Percentiles rank a stretch among this genome's conserved stretches.
Evolutionary conservation across 2,797 vertebrate genomes (phyloP).

Genomic region (Phataginus tricuspis): DNA sequence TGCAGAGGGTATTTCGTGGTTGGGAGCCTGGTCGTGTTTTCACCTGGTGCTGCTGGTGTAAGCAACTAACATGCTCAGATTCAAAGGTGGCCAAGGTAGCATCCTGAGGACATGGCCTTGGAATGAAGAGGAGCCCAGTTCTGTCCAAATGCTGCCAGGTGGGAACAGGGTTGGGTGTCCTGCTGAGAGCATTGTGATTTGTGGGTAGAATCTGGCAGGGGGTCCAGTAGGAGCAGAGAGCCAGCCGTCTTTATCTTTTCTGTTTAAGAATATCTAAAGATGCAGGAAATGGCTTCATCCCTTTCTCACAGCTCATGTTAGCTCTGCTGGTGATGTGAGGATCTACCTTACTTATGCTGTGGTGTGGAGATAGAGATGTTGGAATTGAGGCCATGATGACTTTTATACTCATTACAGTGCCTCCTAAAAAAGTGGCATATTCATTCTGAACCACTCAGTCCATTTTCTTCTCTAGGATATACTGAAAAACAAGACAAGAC

Average conservation of each 20-base stretch:
- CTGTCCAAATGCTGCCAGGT: neutral
- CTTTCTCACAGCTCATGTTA: neutral
- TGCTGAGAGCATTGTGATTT: neutral
- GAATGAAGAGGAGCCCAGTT: neutral
- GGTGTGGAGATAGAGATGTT: neutral
- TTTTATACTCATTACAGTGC: neutral
- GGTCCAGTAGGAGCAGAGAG: neutral
- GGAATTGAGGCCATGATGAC: neutral
- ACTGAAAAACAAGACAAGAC: neutral
- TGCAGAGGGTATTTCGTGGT: neutral
- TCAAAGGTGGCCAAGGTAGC: neutral
- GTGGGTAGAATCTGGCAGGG: neutral
- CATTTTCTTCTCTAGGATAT: slow-evolving; percentile 15
- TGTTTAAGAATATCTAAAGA: neutral
- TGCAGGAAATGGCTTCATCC: neutral
- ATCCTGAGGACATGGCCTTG: neutral
- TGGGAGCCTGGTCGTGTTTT: neutral
- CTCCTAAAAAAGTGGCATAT: neutral
- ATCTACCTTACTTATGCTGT: neutral
- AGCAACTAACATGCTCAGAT: neutral
- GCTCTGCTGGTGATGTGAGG: neutral
- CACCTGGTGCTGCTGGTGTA: neutral
- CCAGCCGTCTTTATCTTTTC: neutral
- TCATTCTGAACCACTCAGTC: neutral
- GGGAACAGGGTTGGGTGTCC: neutral